A percentile compares a stretch with the other conserved stretches of the same genome.
These are phyloP conservation scores for Poecilia picta DNA, from an alignment of 2,797 vertebrate genomes.

Conservation along the genomic window DNA sequence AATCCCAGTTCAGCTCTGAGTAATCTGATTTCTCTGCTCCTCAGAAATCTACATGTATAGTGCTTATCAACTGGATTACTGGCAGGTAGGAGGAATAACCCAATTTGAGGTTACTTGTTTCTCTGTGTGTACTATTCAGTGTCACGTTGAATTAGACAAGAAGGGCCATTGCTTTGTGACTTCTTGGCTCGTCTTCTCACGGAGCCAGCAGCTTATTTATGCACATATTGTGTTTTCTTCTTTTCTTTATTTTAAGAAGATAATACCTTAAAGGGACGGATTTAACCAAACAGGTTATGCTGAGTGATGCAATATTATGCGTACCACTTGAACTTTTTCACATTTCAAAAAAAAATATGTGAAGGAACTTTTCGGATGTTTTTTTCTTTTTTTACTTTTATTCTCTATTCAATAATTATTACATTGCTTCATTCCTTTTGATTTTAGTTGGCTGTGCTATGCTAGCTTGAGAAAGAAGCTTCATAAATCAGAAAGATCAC, in stretches of 20 bases:
- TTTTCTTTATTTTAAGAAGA: constrained; percentile 54
- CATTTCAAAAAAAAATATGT: neutral
- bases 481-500: too few relatives aligned
- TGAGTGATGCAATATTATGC: neutral
- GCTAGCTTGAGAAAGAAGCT: too few relatives aligned
- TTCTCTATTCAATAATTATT: neutral
- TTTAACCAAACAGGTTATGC: constrained; percentile 27
- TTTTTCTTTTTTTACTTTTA: neutral
- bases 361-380: neutral
- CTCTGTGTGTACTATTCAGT: constrained; percentile 84
- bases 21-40: constrained; percentile 85
- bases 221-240: constrained; percentile 26
- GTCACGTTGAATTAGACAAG: constrained; percentile 80
- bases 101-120: constrained; percentile 85
- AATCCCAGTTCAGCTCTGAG: constrained; percentile 79
- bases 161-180: constrained; percentile 73
- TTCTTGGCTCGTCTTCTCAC: constrained; percentile 52
- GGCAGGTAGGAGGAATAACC: constrained; percentile 86
- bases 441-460: too few relatives aligned
- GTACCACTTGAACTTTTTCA: neutral
- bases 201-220: constrained; percentile 47
- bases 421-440: neutral
- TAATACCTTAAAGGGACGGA: constrained; percentile 47
- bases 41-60: constrained; percentile 87
- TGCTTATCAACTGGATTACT: constrained; percentile 87